phyloP scores from a whole-genome alignment of 1,140 invertebrate genomes.

The Drosophila kanapiae region DNA sequence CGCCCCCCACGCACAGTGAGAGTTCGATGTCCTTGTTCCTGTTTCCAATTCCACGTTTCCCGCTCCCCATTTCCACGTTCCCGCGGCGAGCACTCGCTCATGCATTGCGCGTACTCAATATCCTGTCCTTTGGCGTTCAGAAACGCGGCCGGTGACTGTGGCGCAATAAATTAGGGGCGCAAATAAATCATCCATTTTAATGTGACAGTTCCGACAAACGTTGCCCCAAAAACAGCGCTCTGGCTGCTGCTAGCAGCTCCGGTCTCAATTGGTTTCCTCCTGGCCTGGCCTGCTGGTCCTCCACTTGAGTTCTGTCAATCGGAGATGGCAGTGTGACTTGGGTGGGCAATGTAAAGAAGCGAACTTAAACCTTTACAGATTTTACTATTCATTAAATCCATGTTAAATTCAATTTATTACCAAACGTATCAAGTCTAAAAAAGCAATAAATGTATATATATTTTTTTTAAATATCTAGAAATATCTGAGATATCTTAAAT shows the following conservation, averaged over 20 bases:
- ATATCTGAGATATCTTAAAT: background rate
- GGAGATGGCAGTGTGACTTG: slow-evolving; percentile 20
- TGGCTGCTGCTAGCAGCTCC: background rate
- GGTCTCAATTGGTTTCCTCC: slow-evolving; percentile 22
- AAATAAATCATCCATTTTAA: slow-evolving; percentile 84
- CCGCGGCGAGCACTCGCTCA: slow-evolving; percentile 56
- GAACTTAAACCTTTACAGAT: background rate
- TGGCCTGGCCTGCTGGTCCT: slow-evolving; percentile 19
- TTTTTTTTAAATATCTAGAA: background rate
- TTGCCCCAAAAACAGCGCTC: slow-evolving; percentile 35
- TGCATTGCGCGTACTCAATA: slow-evolving; percentile 81
- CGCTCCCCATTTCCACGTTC: slow-evolving; percentile 9
- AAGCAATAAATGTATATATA: too few species aligned
- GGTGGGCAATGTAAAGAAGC: background rate
- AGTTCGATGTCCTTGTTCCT: slow-evolving; percentile 38
- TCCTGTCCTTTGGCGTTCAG: slow-evolving; percentile 44
- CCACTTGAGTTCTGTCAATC: slow-evolving; percentile 23
- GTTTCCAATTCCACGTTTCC: slow-evolving; percentile 23
- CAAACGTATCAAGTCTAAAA: too few species aligned
- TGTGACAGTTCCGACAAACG: slow-evolving; percentile 82
- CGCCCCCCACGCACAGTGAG: background rate
- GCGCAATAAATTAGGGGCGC: slow-evolving; percentile 79
- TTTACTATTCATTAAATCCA: background rate
- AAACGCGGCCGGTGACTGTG: slow-evolving; percentile 54
- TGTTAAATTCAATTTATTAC: too few species aligned